A percentile compares a stretch with the other conserved stretches of the same genome.
These are phyloP conservation scores for Drosophila ambigua DNA, from an alignment of 1,140 invertebrate species.

Conservation along the genomic window DNA sequence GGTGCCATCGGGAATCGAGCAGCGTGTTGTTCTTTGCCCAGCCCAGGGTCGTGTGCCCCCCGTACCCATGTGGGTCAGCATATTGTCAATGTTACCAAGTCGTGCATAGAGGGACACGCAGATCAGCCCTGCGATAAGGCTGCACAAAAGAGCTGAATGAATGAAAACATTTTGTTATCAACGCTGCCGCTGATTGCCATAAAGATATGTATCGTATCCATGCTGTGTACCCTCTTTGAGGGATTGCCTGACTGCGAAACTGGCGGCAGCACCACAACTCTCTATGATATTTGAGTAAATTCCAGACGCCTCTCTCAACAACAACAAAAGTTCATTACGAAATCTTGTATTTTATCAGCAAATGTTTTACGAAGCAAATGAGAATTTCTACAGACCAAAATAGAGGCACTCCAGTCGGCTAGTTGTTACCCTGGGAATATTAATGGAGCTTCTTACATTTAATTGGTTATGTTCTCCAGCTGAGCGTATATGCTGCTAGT, in stretches of 20 bases:
- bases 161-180: slow-evolving; percentile 23
- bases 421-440: background rate
- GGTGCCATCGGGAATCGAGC: background rate
- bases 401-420: background rate
- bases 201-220: slow-evolving; percentile 11
- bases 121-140: slow-evolving; percentile 24
- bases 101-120: slow-evolving; percentile 20
- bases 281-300: slow-evolving; percentile 11
- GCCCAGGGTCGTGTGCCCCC: slow-evolving; percentile 9
- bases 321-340: slow-evolving; percentile 48
- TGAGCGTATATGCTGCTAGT: background rate
- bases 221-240: background rate
- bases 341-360: slow-evolving; percentile 59
- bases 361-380: slow-evolving; percentile 17
- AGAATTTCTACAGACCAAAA: slow-evolving; percentile 18
- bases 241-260: slow-evolving; percentile 1
- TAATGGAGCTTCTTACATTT: background rate
- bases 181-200: slow-evolving; percentile 16
- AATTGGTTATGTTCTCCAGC: background rate
- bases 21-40: background rate
- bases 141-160: slow-evolving; percentile 45
- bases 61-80: slow-evolving; percentile 36
- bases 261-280: background rate
- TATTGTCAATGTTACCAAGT: slow-evolving; percentile 34
- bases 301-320: slow-evolving; percentile 7